A percentile compares a stretch with the other conserved stretches of the same genome.
These are phyloP conservation scores for Nansenia antarctica DNA, from an alignment of 2,113 vertebrate species.

Conservation along the genomic window DNA sequence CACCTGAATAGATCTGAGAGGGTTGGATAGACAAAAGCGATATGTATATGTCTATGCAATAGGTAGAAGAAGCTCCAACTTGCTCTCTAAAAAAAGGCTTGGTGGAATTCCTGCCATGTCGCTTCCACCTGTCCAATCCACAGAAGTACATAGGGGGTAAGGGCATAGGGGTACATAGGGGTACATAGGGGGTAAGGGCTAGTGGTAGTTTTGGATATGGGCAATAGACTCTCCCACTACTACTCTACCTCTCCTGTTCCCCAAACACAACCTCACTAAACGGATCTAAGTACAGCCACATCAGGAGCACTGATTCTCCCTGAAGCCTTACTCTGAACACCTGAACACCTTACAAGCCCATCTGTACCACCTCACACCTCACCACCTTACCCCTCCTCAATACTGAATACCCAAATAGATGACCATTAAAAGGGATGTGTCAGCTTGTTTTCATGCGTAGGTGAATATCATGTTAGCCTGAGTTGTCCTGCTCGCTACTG, in stretches of 20 bases:
- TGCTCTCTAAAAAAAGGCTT: background rate
- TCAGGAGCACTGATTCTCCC: constrained; percentile 40
- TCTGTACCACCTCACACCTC: too few species aligned
- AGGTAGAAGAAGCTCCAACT: background rate
- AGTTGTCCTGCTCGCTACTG: too few species aligned
- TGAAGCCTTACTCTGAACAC: constrained; percentile 56
- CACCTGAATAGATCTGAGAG: background rate
- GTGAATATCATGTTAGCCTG: too few species aligned
- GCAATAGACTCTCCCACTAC: constrained; percentile 22
- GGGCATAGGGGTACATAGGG: too few species aligned
- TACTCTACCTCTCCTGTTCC: constrained; percentile 14
- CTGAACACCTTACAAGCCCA: constrained; percentile 42
- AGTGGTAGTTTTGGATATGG: constrained; percentile 48
- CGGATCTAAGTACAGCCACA: constrained; percentile 25
- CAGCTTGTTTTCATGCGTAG: too few species aligned
- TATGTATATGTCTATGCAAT: background rate
- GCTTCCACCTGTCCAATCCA: background rate
- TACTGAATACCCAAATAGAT: too few species aligned
- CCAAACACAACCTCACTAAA: constrained; percentile 5
- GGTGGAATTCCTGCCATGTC: background rate
- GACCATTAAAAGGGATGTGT: too few species aligned
- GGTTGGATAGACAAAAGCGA: too few species aligned
- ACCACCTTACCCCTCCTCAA: constrained; percentile 60
- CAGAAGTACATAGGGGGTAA: background rate
- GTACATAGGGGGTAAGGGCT: background rate